These are phyloP conservation scores for Drosophila miranda DNA, from an alignment of 1,140 invertebrate genomes.

Conservation along the genomic window DNA sequence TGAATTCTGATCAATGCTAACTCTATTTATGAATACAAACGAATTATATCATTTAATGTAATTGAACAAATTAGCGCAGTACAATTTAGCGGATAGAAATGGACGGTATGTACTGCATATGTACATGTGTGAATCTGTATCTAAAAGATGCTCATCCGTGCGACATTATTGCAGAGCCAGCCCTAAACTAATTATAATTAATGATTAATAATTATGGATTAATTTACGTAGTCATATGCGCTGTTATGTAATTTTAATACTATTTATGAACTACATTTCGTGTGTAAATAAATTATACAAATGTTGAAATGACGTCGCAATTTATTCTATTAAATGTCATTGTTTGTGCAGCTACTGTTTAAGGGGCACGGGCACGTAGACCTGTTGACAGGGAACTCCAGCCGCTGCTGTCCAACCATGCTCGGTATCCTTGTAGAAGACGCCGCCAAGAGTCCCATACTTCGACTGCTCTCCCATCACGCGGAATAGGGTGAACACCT, in stretches of 20 bases:
- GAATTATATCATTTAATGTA: slow-evolving; percentile 22
- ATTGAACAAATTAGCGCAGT: slow-evolving; percentile 54
- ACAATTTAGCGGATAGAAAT: slow-evolving; percentile 55
- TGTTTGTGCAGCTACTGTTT: slow-evolving; percentile 29
- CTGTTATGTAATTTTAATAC: slow-evolving; percentile 80
- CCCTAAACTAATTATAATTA: slow-evolving; percentile 50
- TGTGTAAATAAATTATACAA: slow-evolving; percentile 80
- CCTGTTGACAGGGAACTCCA: slow-evolving; percentile 43
- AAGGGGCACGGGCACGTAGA: slow-evolving; percentile 53
- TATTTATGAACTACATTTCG: slow-evolving; percentile 75
- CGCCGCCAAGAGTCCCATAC: slow-evolving; percentile 1
- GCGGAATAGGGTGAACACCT: slow-evolving; percentile 66
- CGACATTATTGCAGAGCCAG: slow-evolving; percentile 29
- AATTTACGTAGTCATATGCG: slow-evolving; percentile 79
- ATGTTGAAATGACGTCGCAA: slow-evolving; percentile 35
- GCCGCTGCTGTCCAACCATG: slow-evolving; percentile 31
- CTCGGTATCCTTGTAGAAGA: slow-evolving; percentile 45
- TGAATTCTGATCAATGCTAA: slow-evolving; percentile 8
- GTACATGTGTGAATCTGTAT: slow-evolving; percentile 12
- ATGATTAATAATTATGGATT: slow-evolving; percentile 50
- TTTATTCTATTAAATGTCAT: slow-evolving; percentile 24
- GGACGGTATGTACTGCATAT: neutral
- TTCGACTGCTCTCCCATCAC: slow-evolving; percentile 57
- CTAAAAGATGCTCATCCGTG: slow-evolving; percentile 45
- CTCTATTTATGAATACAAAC: slow-evolving; percentile 37